Evolutionary conservation across 64 coral and sea anemone genomes (phyloP).

Genomic region (Platygyra sinensis): DNA sequence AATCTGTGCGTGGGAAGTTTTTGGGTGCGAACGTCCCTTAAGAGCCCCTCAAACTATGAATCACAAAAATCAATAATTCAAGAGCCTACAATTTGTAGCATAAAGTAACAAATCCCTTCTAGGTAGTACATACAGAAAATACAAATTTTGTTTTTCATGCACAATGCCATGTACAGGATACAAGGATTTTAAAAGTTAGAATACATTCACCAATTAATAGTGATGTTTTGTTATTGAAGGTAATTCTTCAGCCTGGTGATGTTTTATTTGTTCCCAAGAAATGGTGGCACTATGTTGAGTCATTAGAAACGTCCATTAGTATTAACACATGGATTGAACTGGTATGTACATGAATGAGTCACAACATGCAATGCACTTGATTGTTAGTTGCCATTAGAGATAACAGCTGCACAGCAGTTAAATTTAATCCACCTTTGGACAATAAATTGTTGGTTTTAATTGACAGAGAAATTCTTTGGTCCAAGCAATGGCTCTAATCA

Average conservation of each 20-base stretch:
- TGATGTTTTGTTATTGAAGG: slow-evolving; percentile 43
- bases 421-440: too few relatives aligned
- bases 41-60: too few relatives aligned
- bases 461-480: too few relatives aligned
- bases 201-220: background rate
- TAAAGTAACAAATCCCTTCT: background rate
- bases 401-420: too few relatives aligned
- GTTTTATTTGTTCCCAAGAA: slow-evolving; percentile 97
- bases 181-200: background rate
- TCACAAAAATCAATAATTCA: too few relatives aligned
- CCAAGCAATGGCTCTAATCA: too few relatives aligned
- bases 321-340: slow-evolving; percentile 98
- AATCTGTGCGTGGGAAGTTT: too few relatives aligned
- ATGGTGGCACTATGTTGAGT: slow-evolving; percentile 99
- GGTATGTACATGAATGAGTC: slow-evolving; percentile 42
- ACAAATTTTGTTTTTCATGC: background rate
- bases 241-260: slow-evolving; percentile 86
- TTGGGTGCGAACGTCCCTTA: too few relatives aligned
- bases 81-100: too few relatives aligned
- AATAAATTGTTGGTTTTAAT: too few relatives aligned
- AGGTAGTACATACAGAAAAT: background rate
- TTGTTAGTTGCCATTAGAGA: too few relatives aligned
- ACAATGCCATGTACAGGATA: background rate
- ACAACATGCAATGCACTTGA: background rate
- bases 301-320: slow-evolving; percentile 86